These are phyloP conservation scores for Ctenopoma kingsleyae DNA, from an alignment of 2,797 vertebrate species.

Conservation along the genomic window DNA sequence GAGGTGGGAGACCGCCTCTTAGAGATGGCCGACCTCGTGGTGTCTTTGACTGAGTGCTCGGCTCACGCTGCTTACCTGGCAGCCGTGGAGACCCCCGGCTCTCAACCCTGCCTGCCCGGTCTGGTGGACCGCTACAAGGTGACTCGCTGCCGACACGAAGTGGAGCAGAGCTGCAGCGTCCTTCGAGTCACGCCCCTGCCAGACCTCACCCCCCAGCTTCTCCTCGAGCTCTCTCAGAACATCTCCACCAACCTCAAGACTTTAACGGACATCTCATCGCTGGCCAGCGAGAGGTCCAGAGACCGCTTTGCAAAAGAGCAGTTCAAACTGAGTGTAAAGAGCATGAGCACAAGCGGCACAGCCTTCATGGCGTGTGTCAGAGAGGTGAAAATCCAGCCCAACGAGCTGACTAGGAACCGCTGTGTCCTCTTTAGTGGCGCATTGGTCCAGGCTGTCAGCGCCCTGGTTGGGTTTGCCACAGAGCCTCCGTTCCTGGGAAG, in stretches of 20 bases:
- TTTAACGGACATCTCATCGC: constrained; percentile 93
- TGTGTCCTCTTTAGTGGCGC: constrained; percentile 94
- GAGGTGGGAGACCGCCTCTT: constrained; percentile 93
- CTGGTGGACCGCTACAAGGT: constrained; percentile 98
- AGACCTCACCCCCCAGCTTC: constrained; percentile 93
- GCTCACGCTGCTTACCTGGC: constrained; percentile 96
- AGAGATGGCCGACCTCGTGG: constrained; percentile 96
- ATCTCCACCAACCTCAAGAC: constrained; percentile 95
- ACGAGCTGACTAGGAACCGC: constrained; percentile 92
- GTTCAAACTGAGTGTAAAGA: constrained; percentile 96
- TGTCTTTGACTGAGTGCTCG: constrained; percentile 94
- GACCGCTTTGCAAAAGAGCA: constrained; percentile 97
- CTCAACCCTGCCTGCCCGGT: constrained; percentile 90
- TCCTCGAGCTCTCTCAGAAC: constrained; percentile 96
- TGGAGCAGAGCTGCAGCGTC: constrained; percentile 92
- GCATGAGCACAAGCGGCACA: constrained; percentile 95
- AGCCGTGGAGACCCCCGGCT: constrained; percentile 90
- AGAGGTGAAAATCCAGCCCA: constrained; percentile 94
- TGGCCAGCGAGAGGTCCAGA: constrained; percentile 93
- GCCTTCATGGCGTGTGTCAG: constrained; percentile 95
- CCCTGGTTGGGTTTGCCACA: constrained; percentile 96
- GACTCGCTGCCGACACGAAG: constrained; percentile 95
- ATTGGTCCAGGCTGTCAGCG: constrained; percentile 93
- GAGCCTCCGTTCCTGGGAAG: constrained; percentile 97
- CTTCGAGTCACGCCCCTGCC: constrained; percentile 90